A percentile compares a stretch with the other conserved stretches of the same genome.
Conservation (phyloP, 2,113 vertebrate species). For the Seriola rivoliana region DNA sequence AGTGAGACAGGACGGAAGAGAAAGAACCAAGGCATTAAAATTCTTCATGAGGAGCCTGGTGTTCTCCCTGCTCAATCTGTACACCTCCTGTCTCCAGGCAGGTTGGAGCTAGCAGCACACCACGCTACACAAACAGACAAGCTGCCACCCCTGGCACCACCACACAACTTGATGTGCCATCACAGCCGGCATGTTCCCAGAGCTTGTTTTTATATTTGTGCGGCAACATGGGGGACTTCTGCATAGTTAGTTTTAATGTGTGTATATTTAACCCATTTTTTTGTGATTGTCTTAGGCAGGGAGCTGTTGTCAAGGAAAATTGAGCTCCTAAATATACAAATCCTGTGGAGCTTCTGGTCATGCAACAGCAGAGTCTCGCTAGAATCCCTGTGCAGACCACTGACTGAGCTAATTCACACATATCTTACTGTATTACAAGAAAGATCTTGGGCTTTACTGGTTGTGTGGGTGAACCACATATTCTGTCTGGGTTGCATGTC, state of each 20-base stretch:
- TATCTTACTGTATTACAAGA: conserved; percentile 11
- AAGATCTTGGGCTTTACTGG: conserved; percentile 12
- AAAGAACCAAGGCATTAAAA: conserved; percentile 66
- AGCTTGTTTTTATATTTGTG: conserved; percentile 50
- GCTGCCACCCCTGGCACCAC: conserved; percentile 73
- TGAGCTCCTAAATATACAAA: conserved; percentile 28
- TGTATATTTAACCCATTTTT: conserved; percentile 26
- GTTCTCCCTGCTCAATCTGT: conserved; percentile 72
- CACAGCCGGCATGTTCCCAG: conserved; percentile 61
- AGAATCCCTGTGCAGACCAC: conserved; percentile 20
- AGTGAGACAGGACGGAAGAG: conserved; percentile 72
- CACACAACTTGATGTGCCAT: conserved; percentile 51
- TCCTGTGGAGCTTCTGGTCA: conserved; percentile 19
- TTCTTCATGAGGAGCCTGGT: conserved; percentile 68
- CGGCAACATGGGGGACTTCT: conserved; percentile 35
- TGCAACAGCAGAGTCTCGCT: neutral
- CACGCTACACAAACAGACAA: conserved; percentile 63
- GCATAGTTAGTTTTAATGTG: conserved; percentile 12
- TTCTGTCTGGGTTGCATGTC: conserved; percentile 35
- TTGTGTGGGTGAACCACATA: conserved; percentile 25
- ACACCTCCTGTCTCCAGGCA: conserved; percentile 75
- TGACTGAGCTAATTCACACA: conserved; percentile 42
- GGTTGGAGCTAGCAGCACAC: conserved; percentile 67
- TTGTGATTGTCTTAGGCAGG: conserved; percentile 11
- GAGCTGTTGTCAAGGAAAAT: conserved; percentile 31